Percentiles rank a stretch among this genome's conserved stretches.
These are phyloP conservation scores for Notarius quadriscutis DNA, from an alignment of 2,113 vertebrate genomes.

Conservation along the genomic window DNA sequence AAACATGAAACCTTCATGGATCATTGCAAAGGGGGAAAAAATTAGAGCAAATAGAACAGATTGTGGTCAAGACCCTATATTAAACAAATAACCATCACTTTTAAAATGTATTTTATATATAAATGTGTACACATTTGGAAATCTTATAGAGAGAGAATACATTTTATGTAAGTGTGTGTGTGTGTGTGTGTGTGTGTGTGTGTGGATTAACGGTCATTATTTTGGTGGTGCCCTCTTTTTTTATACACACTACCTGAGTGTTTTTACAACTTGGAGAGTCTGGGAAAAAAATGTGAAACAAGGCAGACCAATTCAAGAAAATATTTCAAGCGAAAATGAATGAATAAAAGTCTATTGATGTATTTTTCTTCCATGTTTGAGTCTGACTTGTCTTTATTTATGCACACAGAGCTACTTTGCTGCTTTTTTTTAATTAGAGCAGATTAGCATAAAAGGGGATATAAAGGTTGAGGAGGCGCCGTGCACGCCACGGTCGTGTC, in stretches of 20 bases:
- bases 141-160: conserved; percentile 65
- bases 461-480: neutral
- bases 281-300: conserved; percentile 60
- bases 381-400: conserved; percentile 14
- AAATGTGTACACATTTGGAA: conserved; percentile 69
- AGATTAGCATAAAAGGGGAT: neutral
- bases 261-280: conserved; percentile 76
- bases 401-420: neutral
- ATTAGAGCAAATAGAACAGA: conserved; percentile 58
- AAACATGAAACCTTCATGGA: conserved; percentile 61
- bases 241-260: conserved; percentile 74
- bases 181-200: conserved; percentile 51
- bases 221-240: conserved; percentile 69
- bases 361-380: conserved; percentile 56
- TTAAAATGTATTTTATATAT: conserved; percentile 76
- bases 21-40: conserved; percentile 69
- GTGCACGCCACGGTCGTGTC: neutral
- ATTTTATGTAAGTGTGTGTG: conserved; percentile 65
- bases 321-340: conserved; percentile 68
- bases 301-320: conserved; percentile 60
- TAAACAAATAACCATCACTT: conserved; percentile 70
- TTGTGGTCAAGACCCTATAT: conserved; percentile 59
- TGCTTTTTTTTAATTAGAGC: neutral
- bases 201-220: conserved; percentile 69
- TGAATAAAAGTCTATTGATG: conserved; percentile 75